Evolutionary conservation across 2,797 vertebrate species (phyloP).

Genomic region (Leucoraja ocellata): DNA sequence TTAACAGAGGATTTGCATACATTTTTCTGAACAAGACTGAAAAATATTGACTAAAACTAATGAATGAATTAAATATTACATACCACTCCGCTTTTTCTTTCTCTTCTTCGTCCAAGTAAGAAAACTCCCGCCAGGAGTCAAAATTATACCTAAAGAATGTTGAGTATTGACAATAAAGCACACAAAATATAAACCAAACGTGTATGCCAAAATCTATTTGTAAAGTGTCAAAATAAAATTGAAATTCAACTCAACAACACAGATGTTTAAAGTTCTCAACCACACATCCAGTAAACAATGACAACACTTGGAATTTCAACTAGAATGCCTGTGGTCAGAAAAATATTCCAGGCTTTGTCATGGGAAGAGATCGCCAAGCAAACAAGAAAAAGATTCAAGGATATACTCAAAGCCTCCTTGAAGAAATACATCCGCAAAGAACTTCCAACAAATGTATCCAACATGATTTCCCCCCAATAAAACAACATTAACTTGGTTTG

Average conservation of each 20-base stretch:
- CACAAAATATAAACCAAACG: background rate
- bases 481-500: no score
- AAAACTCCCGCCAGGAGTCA: slow-evolving; percentile 98
- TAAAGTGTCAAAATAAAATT: background rate
- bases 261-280: background rate
- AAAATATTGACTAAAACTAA: background rate
- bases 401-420: no score
- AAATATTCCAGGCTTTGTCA: no score
- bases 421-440: no score
- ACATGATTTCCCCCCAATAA: no score
- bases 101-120: slow-evolving; percentile 96
- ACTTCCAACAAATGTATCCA: no score
- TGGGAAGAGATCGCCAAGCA: no score
- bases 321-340: background rate
- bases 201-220: background rate
- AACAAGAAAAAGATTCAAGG: no score
- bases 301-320: background rate
- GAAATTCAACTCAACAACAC: background rate
- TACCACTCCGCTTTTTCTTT: slow-evolving; percentile 99
- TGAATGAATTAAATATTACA: slow-evolving; percentile 44
- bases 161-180: background rate
- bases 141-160: slow-evolving; percentile 82
- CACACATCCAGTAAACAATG: background rate
- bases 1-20: background rate
- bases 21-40: background rate